A percentile compares a stretch with the other conserved stretches of the same genome.
phyloP scores from a whole-genome alignment of 2,797 vertebrate genomes.

The Danio kyathit region DNA sequence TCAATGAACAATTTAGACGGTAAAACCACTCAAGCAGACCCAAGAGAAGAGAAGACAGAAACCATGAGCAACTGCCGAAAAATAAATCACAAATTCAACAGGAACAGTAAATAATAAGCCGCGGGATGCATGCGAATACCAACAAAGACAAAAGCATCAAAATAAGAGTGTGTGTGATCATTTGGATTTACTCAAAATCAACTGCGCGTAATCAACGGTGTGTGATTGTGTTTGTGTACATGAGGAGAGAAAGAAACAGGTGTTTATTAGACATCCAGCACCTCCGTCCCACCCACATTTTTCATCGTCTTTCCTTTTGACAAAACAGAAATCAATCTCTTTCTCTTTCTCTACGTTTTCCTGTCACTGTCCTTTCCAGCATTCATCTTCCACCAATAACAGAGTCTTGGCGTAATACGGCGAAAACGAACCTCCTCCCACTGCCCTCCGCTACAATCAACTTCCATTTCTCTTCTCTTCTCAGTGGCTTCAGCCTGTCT shows the following conservation, averaged over 20 bases:
- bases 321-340: conserved; percentile 48
- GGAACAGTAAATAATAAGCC: conserved; percentile 28
- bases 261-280: conserved; percentile 19
- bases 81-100: conserved; percentile 40
- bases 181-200: conserved; percentile 12
- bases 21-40: conserved; percentile 41
- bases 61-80: conserved; percentile 25
- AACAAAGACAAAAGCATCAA: not conserved
- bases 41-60: conserved; percentile 36
- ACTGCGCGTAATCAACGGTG: not conserved
- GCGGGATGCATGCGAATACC: not conserved
- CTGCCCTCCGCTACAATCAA: conserved; percentile 35
- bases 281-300: conserved; percentile 10
- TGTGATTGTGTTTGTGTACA: not conserved
- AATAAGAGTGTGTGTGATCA: not conserved
- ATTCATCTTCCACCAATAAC: conserved; percentile 32
- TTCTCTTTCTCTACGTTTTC: conserved; percentile 33
- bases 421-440: conserved; percentile 42
- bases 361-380: conserved; percentile 31
- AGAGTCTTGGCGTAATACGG: conserved; percentile 42
- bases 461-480: conserved; percentile 25
- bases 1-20: conserved; percentile 47
- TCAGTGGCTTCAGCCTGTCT: conserved; percentile 13
- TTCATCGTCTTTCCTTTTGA: conserved; percentile 37
- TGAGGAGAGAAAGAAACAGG: not conserved